These are phyloP conservation scores for Oxyteleia sp. DNA, from an alignment of 2,888 invertebrate species.

Conservation along the genomic window DNA sequence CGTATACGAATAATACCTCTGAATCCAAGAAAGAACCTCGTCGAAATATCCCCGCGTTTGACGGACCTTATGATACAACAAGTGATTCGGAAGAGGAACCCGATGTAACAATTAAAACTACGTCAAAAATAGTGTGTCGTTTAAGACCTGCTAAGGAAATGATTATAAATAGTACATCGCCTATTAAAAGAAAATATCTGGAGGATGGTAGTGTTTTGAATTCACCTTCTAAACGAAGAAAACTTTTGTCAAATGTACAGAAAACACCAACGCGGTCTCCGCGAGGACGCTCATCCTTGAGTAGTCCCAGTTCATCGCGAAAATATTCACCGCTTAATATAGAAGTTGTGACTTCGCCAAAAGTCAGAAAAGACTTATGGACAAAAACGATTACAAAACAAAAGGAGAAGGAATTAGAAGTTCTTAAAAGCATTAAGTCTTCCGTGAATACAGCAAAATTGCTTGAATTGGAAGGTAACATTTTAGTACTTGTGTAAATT, in stretches of 20 bases:
- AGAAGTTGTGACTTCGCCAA: slow-evolving; percentile 81
- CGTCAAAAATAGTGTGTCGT: slow-evolving; percentile 81
- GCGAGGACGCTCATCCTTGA: slow-evolving; percentile 70
- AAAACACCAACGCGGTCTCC: slow-evolving; percentile 77
- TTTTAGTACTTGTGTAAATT: background rate
- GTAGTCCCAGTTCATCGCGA: slow-evolving; percentile 79
- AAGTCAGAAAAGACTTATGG: slow-evolving; percentile 4
- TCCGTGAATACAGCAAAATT: background rate
- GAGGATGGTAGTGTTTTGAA: slow-evolving; percentile 44
- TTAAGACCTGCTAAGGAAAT: slow-evolving; percentile 73
- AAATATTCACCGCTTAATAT: slow-evolving; percentile 84
- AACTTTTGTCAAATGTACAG: slow-evolving; percentile 45
- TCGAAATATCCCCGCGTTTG: slow-evolving; percentile 77
- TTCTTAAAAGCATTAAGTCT: slow-evolving; percentile 49
- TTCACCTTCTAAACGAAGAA: slow-evolving; percentile 72
- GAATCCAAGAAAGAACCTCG: slow-evolving; percentile 9
- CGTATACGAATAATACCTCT: slow-evolving; percentile 3
- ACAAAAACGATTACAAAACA: slow-evolving; percentile 8
- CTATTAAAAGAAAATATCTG: slow-evolving; percentile 78
- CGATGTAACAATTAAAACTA: slow-evolving; percentile 78
- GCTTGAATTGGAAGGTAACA: slow-evolving; percentile 1
- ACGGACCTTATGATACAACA: slow-evolving; percentile 80
- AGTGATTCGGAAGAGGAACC: slow-evolving; percentile 78
- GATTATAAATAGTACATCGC: slow-evolving; percentile 72
- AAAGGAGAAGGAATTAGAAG: slow-evolving; percentile 34